Percentiles rank a stretch among this genome's conserved stretches.
These are phyloP conservation scores for Argyresthia goedartella DNA, from an alignment of 2,888 invertebrate species.

Conservation along the genomic window DNA sequence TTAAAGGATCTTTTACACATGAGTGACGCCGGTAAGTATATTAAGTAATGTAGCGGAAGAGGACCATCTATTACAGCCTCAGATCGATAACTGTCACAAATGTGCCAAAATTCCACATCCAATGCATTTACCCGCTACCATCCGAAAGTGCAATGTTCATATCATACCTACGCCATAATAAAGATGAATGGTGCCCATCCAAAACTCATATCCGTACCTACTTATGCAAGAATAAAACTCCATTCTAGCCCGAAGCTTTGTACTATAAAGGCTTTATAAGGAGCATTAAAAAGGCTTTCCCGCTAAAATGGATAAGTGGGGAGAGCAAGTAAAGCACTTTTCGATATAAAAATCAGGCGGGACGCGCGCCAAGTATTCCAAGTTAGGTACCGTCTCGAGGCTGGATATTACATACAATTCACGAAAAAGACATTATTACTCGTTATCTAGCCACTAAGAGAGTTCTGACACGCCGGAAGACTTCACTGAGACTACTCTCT, in stretches of 20 bases:
- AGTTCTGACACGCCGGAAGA: constrained; percentile 9
- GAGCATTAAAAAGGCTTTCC: constrained; percentile 8
- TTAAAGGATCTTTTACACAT: no score
- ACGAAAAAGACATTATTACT: constrained; percentile 14
- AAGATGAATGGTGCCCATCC: no score
- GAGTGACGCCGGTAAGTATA: no score
- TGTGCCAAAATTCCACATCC: no score
- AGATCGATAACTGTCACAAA: no score
- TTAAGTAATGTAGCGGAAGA: no score
- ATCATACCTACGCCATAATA: no score
- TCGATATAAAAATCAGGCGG: constrained; percentile 10
- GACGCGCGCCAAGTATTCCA: constrained; percentile 6
- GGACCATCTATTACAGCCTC: no score
- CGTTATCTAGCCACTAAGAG: constrained; percentile 10
- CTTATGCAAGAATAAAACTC: constrained; percentile 1
- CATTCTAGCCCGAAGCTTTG: constrained; percentile 1
- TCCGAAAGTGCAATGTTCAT: no score
- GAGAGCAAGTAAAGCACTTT: constrained; percentile 8
- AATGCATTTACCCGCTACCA: no score
- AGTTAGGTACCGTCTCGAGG: not conserved
- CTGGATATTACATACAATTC: constrained; percentile 13
- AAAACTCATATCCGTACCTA: no score
- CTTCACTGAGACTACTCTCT: constrained; percentile 5
- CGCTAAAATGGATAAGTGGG: constrained; percentile 7
- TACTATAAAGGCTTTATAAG: constrained; percentile 4